Percentiles rank a stretch among this genome's conserved stretches.
phyloP scores from a whole-genome alignment of 2,888 invertebrate species.

The Epinotia bilunana region DNA sequence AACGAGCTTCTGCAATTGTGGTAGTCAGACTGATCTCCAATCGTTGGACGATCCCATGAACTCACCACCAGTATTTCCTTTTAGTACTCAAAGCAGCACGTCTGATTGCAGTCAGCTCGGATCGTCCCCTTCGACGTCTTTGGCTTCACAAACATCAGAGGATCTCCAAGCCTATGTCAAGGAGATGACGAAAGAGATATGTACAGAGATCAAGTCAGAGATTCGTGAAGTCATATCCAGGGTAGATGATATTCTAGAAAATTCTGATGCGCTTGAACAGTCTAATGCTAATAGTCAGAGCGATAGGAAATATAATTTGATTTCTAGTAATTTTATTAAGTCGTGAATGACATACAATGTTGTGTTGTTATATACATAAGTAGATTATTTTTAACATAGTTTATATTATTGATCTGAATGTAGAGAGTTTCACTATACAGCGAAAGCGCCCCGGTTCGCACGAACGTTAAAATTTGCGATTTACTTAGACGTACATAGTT shows the following conservation, averaged over 20 bases:
- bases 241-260: conserved; percentile 91
- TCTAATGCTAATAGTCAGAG: conserved; percentile 82
- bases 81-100: conserved; percentile 76
- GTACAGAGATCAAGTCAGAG: conserved; percentile 92
- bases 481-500: background rate
- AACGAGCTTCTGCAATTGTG: conserved; percentile 86
- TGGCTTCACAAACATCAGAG: conserved; percentile 84
- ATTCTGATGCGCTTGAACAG: conserved; percentile 86
- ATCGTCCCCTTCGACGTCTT: conserved; percentile 82
- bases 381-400: conserved; percentile 16
- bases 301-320: conserved; percentile 76
- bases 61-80: conserved; percentile 78
- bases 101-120: conserved; percentile 84
- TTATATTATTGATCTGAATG: conserved; percentile 28
- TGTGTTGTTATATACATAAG: conserved; percentile 27
- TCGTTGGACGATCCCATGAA: conserved; percentile 85
- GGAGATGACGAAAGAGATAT: conserved; percentile 90
- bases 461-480: background rate
- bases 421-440: conserved; percentile 33
- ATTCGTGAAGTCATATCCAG: conserved; percentile 91
- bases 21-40: conserved; percentile 89
- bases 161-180: conserved; percentile 90
- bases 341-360: conserved; percentile 31
- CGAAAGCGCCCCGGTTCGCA: conserved; percentile 21
- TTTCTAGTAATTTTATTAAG: conserved; percentile 31